These are phyloP conservation scores for Stenolophus ochropezus DNA, from an alignment of 2,888 invertebrate genomes.

Conservation along the genomic window DNA sequence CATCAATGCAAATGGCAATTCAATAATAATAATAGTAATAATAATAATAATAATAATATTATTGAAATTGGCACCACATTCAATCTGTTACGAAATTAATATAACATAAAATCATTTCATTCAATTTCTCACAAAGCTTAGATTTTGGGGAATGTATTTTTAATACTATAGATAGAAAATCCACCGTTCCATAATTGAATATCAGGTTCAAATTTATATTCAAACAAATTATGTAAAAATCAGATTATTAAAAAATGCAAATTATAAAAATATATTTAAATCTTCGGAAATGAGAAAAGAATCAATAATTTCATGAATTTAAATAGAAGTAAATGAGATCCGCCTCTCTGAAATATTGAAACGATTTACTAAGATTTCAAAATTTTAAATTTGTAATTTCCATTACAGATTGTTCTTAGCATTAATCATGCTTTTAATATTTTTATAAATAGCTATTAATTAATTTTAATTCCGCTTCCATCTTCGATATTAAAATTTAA, in stretches of 20 bases:
- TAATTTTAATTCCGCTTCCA: background rate
- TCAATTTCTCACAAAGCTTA: no score
- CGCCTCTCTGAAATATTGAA: background rate
- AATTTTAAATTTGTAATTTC: background rate
- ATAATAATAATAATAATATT: no score
- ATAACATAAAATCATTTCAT: no score
- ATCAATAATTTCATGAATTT: constrained; percentile 32
- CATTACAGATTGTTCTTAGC: background rate
- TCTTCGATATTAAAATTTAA: background rate
- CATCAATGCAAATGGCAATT: no score
- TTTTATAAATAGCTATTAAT: background rate
- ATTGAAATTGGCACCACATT: no score
- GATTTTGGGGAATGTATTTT: no score
- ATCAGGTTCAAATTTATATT: background rate
- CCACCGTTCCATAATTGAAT: background rate
- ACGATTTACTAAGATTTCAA: background rate
- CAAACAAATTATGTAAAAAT: background rate
- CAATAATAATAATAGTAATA: no score
- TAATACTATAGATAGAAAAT: background rate
- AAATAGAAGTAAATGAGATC: constrained; percentile 28
- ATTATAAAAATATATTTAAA: constrained; percentile 31
- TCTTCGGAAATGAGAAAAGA: constrained; percentile 26
- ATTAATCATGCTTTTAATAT: background rate
- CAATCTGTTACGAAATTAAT: no score
- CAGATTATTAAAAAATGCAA: constrained; percentile 28